Evolutionary conservation across 2,113 vertebrate species (phyloP).

Genomic region (Chionomys nivalis): DNA sequence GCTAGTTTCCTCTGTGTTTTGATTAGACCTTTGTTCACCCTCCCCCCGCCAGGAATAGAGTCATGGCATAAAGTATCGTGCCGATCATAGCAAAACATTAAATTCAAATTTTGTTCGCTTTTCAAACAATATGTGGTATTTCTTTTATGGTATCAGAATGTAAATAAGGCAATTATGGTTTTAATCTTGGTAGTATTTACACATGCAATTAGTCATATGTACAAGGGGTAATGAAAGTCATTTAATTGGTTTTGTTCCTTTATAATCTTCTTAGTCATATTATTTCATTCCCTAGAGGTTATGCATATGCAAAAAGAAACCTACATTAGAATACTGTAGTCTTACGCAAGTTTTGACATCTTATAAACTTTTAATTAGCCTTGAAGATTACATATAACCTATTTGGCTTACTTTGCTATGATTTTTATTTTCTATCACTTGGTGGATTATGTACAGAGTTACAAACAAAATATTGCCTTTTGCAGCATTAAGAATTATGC

Average conservation of each 20-base stretch:
- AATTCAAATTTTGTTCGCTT: not conserved
- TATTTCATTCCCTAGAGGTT: not conserved
- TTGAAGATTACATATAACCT: not conserved
- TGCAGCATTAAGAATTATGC: not conserved
- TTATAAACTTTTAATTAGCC: conserved; percentile 9
- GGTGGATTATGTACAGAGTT: not conserved
- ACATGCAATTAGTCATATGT: not conserved
- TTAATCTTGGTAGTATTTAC: not conserved
- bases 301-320: not conserved
- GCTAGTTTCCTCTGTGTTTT: not conserved
- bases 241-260: not conserved
- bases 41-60: not conserved
- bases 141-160: not conserved
- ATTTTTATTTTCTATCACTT: not conserved
- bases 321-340: not conserved
- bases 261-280: not conserved
- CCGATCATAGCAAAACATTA: not conserved
- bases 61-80: not conserved
- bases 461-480: not conserved
- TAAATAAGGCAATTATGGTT: not conserved
- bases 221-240: not conserved
- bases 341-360: not conserved
- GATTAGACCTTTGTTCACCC: not conserved
- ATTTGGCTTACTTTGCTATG: not conserved
- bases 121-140: not conserved